Base-by-base conservation (phyloP, 2,797 vertebrate species). In the Acanthurus lineatus region DNA sequence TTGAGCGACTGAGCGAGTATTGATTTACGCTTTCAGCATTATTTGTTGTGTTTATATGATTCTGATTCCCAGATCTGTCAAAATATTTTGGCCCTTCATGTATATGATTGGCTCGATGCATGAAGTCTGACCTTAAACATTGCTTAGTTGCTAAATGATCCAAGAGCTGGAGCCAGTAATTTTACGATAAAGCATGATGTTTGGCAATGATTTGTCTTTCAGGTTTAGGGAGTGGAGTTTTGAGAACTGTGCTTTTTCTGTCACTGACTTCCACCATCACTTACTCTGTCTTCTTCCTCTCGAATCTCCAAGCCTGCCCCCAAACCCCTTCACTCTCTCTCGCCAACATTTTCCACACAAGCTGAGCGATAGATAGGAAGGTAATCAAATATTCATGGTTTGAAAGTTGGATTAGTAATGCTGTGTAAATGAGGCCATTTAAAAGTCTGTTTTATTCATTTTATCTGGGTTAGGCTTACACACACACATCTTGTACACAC, bases 401-500 rank as follows among this genome's bases (percentile, higher is more conserved):
- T 89, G 89, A 91, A 94, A 93, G 91, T 88, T 81, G 84, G 85
- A 93, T 93, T 92, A 90, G 87, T 91, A 87, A 92, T 90, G 91
- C 90, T 92, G 92, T 93, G 89, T 92, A 94, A 94, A 95, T 93
- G 87, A 95, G 91, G 91, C 90, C 85, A 93, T 95, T 95, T 94
- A 91, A 91, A 93, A 95, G 93, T 95, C 93, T 94, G 94, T 94
- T 94, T 94, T 92, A 94, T 94, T 94, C 87, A 89, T 93, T 93
- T 90, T 94, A 91, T 92, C 93, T 95, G 91, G 95, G 94, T 94
- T 94, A 95, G 87, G 45, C 89, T 89, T 79, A 60, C 77, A 73
- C 42, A 77, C 86, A 85, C 82, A 85, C 82, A 75, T 66, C 58
- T 35, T n/a, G 51, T 17, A 40, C 59, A 53, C 74, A 70, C 79